Percentiles rank a stretch among this genome's conserved stretches.
Evolutionary conservation across 2,113 vertebrate species (phyloP).

Genomic region (Lota lota): DNA sequence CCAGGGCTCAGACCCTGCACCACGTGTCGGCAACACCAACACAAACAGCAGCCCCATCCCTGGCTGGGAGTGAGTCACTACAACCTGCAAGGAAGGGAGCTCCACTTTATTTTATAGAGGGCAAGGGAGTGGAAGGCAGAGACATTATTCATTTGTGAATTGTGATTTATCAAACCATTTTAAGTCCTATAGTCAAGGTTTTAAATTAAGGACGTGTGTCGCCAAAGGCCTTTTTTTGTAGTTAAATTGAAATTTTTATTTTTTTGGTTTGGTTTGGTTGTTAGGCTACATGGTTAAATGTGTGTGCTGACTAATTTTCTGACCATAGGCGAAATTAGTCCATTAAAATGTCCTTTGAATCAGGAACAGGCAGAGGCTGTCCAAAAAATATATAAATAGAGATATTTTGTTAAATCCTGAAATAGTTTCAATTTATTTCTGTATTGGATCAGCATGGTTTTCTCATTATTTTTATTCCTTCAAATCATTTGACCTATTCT

Average conservation of each 20-base stretch:
- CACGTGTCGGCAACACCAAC: too few relatives aligned
- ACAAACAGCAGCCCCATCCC: too few relatives aligned
- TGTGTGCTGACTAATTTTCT: conserved; percentile 1
- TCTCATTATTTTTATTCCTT: neutral
- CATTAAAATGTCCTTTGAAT: neutral
- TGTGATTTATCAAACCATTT: too few relatives aligned
- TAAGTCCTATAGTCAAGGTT: too few relatives aligned
- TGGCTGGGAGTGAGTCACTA: too few relatives aligned
- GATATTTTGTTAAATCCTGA: neutral
- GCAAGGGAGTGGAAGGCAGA: too few relatives aligned
- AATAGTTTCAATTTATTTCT: neutral
- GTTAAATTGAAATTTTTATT: neutral
- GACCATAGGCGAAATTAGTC: neutral
- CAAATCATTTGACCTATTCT: neutral
- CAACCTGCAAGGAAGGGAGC: too few relatives aligned
- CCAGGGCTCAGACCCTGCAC: too few relatives aligned
- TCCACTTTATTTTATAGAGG: too few relatives aligned
- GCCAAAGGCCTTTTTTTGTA: neutral
- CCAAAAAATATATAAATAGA: neutral
- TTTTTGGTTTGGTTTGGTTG: neutral
- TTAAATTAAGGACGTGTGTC: too few relatives aligned
- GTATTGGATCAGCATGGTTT: neutral
- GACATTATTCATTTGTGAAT: too few relatives aligned
- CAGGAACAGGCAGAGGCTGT: neutral
- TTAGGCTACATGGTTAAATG: neutral